Conservation (phyloP, 2,113 vertebrate species). For the Lutjanus erythropterus region DNA sequence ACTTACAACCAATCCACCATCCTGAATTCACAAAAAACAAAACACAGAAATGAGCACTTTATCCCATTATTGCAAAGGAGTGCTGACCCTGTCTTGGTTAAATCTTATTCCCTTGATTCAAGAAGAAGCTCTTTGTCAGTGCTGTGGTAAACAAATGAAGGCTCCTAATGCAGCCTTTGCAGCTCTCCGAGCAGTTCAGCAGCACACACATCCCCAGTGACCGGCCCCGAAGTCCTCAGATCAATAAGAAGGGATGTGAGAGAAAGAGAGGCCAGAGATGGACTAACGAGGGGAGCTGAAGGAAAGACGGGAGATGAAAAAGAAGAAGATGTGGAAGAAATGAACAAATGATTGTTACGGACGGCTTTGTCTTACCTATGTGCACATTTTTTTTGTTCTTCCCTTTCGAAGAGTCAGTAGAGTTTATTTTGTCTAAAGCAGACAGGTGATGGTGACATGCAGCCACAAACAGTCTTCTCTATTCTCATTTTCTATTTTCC, state of each 20-base stretch:
- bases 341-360: constrained; percentile 44
- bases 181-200: constrained; percentile 30
- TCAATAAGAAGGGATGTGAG: constrained; percentile 61
- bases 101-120: constrained; percentile 28
- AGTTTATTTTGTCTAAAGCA: constrained; percentile 52
- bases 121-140: constrained; percentile 28
- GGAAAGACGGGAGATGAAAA: constrained; percentile 46
- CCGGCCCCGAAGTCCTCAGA: constrained; percentile 48
- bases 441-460: constrained; percentile 81
- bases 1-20: constrained; percentile 54
- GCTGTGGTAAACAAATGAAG: constrained; percentile 48
- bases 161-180: constrained; percentile 32
- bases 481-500: constrained; percentile 8
- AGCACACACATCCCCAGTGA: constrained; percentile 42
- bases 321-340: constrained; percentile 26
- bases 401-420: constrained; percentile 75
- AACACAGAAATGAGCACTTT: constrained; percentile 4
- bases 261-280: constrained; percentile 55
- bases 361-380: constrained; percentile 25
- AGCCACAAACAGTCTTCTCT: constrained; percentile 49
- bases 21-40: constrained; percentile 41
- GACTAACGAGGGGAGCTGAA: constrained; percentile 58
- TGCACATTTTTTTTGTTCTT: constrained; percentile 37
- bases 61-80: constrained; percentile 20
- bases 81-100: constrained; percentile 27